These are phyloP conservation scores for Rhineura floridana DNA, from an alignment of 2,113 vertebrate species.

Conservation along the genomic window DNA sequence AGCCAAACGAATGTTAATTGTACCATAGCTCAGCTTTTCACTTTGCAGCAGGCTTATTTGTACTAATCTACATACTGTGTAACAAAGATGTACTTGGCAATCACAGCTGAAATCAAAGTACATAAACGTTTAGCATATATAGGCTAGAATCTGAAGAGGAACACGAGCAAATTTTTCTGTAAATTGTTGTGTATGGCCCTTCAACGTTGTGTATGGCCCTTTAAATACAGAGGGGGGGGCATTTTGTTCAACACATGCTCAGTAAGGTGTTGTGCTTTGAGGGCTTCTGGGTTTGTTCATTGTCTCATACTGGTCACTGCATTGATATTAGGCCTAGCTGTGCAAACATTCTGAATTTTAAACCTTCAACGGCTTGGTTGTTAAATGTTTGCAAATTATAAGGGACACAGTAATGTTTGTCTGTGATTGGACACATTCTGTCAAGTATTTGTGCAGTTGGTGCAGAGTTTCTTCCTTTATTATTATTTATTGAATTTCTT, in stretches of 20 bases:
- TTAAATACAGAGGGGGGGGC: neutral
- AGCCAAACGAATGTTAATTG: slow-evolving; percentile 36
- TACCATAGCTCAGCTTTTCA: slow-evolving; percentile 18
- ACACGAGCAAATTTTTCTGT: neutral
- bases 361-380: neutral
- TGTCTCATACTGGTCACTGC: neutral
- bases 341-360: neutral
- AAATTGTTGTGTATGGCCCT: neutral
- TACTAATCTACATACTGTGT: neutral
- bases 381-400: neutral
- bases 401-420: neutral
- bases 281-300: neutral
- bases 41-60: neutral
- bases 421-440: neutral
- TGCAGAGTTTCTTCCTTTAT: neutral
- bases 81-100: neutral
- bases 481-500: neutral
- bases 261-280: neutral
- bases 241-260: neutral
- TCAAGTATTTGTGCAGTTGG: neutral
- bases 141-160: neutral
- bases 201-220: no score
- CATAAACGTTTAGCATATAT: neutral
- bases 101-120: slow-evolving; percentile 12
- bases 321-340: neutral